These are phyloP conservation scores for Heliothis subflexa DNA, from an alignment of 1,140 invertebrate species.

Conservation along the genomic window DNA sequence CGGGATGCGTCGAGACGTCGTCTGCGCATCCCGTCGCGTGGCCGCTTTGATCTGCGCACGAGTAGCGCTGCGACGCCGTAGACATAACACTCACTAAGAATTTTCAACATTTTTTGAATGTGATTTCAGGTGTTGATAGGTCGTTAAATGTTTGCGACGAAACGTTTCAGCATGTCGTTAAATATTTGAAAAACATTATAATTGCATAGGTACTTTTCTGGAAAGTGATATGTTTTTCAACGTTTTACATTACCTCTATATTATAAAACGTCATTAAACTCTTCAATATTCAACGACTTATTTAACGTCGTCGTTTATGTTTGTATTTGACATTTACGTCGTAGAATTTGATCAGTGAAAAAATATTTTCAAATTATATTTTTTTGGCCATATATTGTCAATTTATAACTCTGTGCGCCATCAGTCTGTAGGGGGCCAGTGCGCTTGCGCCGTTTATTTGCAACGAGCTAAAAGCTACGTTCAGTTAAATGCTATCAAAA, in stretches of 20 bases:
- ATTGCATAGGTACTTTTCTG: neutral
- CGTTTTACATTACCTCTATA: too few species aligned
- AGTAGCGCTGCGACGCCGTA: conserved; percentile 32
- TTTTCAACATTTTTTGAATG: conserved; percentile 4
- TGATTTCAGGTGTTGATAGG: neutral
- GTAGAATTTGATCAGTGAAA: too few species aligned
- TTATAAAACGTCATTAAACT: too few species aligned
- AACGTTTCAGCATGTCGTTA: neutral
- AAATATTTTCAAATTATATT: neutral
- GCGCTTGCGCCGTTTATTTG: conserved; percentile 62
- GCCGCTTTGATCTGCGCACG: conserved; percentile 68
- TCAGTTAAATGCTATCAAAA: conserved; percentile 52
- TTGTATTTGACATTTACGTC: too few species aligned
- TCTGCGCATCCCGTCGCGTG: conserved; percentile 78
- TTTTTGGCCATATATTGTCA: conserved; percentile 8
- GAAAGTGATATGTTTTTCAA: too few species aligned
- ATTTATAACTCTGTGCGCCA: conserved; percentile 50
- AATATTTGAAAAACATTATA: neutral
- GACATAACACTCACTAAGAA: conserved; percentile 27
- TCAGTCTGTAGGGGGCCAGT: conserved; percentile 72
- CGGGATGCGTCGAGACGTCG: conserved; percentile 70
- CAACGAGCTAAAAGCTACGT: conserved; percentile 58
- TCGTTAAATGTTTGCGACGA: conserved; percentile 1
- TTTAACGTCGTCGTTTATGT: too few species aligned
- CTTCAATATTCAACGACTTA: too few species aligned